Evolutionary conservation across 1,140 invertebrate genomes (phyloP), one percentile per base, ranked within the genome.

Genomic region (Euwallacea fornicatus): DNA sequence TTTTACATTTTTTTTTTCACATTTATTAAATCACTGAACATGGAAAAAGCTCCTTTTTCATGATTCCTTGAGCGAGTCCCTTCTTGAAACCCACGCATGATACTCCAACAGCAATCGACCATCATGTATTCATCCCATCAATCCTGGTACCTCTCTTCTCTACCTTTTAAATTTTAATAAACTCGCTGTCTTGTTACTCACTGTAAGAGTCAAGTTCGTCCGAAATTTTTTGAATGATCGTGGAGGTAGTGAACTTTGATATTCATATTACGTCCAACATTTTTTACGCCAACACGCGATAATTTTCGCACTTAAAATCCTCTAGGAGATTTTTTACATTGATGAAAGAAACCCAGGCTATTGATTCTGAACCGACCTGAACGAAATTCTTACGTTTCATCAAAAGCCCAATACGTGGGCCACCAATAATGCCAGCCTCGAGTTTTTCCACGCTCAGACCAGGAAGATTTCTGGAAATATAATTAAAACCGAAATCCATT

Each of bases 161-260:
- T 74, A 9, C 44, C 67, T 16, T 61, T 59, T 42, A 76, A 72
- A 68, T 79, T 75, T 69, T 74, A 76, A 60, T 79, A 75, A 54
- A 79, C 78, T 16, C 77, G 67, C 71, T 79, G 71, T 74, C 77
- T 59, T 81, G 77, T 71, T 76, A 55, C 42, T 74, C 53, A 71
- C 70, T 74, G 66, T 16, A 68, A 60, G 61, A 50, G 41, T 66
- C 71, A 13, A 76, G 46, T 46, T 75, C 74, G 59, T 74, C 42
- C 15, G 70, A 67, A 66, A 75, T 73, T 10, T 66, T 75, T 63
- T 13, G 72, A 33, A 62, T 76, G 74, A 43, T 21, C 56, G 53
- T 72, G 62, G 0, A 72, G 60, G 47, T 53, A 73, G 54, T 75
- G 66, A 9, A 74, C n/a, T 55, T 76, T 76, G 7, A 75, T 63